A percentile compares a stretch with the other conserved stretches of the same genome.
phyloP scores from a whole-genome alignment of 2,797 vertebrate species.

The Hoplostethus atlanticus region DNA sequence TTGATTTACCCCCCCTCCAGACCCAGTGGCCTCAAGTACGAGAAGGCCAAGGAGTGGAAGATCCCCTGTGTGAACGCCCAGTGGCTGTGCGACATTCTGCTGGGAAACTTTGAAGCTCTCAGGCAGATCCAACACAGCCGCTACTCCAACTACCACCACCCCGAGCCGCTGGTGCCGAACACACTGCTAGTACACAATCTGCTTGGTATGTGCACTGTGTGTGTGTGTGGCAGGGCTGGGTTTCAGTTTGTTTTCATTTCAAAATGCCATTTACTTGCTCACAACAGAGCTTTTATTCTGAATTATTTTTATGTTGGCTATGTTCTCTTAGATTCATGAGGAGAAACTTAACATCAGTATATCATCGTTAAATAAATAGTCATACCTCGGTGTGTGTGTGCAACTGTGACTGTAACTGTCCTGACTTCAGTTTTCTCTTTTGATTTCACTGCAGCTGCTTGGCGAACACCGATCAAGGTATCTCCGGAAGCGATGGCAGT shows the following conservation, averaged over 20 bases:
- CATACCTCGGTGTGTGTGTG: neutral
- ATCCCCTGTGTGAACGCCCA: slow-evolving; percentile 96
- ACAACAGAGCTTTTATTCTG: too few species aligned
- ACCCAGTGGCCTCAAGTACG: slow-evolving; percentile 92
- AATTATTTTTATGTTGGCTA: too few species aligned
- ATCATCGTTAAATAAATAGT: too few species aligned
- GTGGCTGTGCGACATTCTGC: slow-evolving; percentile 96
- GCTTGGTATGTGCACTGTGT: slow-evolving; percentile 83
- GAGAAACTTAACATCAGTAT: too few species aligned
- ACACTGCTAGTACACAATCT: slow-evolving; percentile 91
- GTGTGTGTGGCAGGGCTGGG: neutral
- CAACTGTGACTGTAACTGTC: neutral
- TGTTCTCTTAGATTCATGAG: too few species aligned
- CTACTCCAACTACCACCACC: slow-evolving; percentile 89
- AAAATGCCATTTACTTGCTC: too few species aligned
- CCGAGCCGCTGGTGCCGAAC: slow-evolving; percentile 92
- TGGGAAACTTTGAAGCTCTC: slow-evolving; percentile 94
- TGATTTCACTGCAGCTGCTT: slow-evolving; percentile 80
- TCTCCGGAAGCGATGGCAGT: slow-evolving; percentile 91
- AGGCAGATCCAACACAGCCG: slow-evolving; percentile 92
- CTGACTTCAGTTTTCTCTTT: slow-evolving; percentile 2
- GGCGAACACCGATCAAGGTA: slow-evolving; percentile 93
- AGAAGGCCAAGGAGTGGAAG: slow-evolving; percentile 98
- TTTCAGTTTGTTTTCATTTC: too few species aligned
- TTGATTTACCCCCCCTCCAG: slow-evolving; percentile 72